phyloP scores from a whole-genome alignment of 2,797 vertebrate species.

The Sebastes trivittatus region DNA sequence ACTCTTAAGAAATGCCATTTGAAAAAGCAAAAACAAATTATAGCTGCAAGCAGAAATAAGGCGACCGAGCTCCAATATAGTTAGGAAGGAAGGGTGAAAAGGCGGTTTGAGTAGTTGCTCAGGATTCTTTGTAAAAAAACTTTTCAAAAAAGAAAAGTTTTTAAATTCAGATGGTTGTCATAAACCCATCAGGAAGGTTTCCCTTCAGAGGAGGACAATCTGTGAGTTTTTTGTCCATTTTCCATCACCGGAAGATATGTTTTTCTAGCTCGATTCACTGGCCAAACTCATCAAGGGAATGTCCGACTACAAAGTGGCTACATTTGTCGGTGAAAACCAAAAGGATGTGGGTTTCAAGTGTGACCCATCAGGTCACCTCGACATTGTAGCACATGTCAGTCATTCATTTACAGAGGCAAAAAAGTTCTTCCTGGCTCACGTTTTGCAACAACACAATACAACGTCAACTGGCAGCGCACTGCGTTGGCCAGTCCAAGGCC shows the following conservation, averaged over 20 bases:
- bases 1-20: slow-evolving; percentile 37
- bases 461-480: no score
- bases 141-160: background rate
- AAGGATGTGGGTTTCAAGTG: background rate
- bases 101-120: background rate
- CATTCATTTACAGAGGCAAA: no score
- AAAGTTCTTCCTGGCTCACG: background rate
- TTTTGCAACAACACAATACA: background rate
- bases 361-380: background rate
- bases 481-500: no score
- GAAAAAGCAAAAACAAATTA: slow-evolving; percentile 41
- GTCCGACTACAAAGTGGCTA: background rate
- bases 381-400: background rate
- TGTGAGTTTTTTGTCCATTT: background rate
- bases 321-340: background rate
- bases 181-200: background rate
- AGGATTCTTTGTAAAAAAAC: background rate
- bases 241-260: no score
- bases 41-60: background rate
- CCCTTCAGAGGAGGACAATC: background rate
- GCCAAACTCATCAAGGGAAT: background rate
- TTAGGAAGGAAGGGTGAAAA: background rate
- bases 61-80: background rate
- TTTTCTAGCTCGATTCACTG: background rate
- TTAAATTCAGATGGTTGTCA: background rate